Evolutionary conservation across 2,113 vertebrate genomes (phyloP).

Genomic region (Psephotus haematonotus): DNA sequence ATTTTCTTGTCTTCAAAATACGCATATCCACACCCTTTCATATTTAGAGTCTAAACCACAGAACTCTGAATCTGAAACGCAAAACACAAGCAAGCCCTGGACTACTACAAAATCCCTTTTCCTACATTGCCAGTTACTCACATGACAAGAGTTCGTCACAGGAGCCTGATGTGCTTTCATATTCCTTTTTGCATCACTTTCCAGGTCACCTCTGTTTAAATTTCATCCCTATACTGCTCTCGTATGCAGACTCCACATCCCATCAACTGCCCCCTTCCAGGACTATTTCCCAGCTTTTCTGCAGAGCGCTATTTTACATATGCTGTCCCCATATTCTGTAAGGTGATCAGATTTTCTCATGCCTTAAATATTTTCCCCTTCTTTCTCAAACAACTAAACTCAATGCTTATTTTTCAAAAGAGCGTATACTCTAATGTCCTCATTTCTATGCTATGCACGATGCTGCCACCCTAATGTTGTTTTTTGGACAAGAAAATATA

Average conservation of each 20-base stretch:
- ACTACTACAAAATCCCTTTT: background rate
- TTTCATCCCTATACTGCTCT: background rate
- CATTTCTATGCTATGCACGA: background rate
- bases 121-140: background rate
- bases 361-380: background rate
- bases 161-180: background rate
- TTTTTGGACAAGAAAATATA: background rate
- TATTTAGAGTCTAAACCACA: background rate
- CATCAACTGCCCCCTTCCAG: background rate
- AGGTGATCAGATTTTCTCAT: background rate
- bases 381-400: background rate
- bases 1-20: background rate
- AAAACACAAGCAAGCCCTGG: background rate
- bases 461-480: background rate
- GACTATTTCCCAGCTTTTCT: background rate
- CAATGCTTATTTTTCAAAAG: background rate
- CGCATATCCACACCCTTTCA: background rate
- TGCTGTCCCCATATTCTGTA: background rate
- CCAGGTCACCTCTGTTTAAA: background rate
- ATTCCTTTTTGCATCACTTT: background rate
- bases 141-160: background rate
- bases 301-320: background rate
- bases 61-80: background rate
- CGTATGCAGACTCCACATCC: background rate
- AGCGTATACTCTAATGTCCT: background rate